Evolutionary conservation across 1,140 invertebrate species (phyloP).

Genomic region (Pogonomyrmex barbatus): DNA sequence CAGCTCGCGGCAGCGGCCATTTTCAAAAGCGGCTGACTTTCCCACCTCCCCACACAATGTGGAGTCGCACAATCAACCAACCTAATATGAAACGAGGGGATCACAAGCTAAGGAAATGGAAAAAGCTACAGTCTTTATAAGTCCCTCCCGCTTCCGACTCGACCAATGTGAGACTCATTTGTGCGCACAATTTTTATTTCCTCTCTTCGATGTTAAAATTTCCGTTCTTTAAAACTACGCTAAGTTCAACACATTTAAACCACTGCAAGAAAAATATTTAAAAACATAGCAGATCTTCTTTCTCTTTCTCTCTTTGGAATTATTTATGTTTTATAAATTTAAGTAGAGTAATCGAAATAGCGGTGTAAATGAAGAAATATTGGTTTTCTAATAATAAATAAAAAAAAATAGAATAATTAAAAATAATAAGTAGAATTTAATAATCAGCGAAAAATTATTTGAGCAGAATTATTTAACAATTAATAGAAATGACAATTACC

Average conservation of each 20-base stretch:
- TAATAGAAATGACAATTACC: not conserved
- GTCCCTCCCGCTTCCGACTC: slow-evolving; percentile 5
- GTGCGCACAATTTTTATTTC: slow-evolving; percentile 36
- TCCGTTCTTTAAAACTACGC: not conserved
- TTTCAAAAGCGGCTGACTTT: slow-evolving; percentile 79
- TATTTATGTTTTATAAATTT: not conserved
- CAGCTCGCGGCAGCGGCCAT: slow-evolving; percentile 82
- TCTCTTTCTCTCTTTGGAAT: not conserved
- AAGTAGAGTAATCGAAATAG: not conserved
- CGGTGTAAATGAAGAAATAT: not conserved
- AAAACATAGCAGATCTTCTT: not conserved
- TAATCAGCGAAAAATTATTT: not conserved
- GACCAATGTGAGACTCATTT: not conserved
- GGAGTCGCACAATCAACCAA: slow-evolving; percentile 51
- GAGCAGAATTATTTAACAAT: too few species aligned
- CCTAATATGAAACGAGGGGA: slow-evolving; percentile 62
- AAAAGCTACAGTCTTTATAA: slow-evolving; percentile 59
- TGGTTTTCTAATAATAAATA: not conserved
- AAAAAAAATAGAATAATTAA: not conserved
- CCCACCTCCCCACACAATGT: slow-evolving; percentile 34
- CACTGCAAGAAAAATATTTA: not conserved
- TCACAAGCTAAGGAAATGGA: slow-evolving; percentile 45
- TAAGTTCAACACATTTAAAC: not conserved
- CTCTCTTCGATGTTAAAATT: slow-evolving; percentile 16
- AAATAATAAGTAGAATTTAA: not conserved